Base-by-base conservation (phyloP, 2,797 vertebrate species). In the Pipistrellus pipistrellus region DNA sequence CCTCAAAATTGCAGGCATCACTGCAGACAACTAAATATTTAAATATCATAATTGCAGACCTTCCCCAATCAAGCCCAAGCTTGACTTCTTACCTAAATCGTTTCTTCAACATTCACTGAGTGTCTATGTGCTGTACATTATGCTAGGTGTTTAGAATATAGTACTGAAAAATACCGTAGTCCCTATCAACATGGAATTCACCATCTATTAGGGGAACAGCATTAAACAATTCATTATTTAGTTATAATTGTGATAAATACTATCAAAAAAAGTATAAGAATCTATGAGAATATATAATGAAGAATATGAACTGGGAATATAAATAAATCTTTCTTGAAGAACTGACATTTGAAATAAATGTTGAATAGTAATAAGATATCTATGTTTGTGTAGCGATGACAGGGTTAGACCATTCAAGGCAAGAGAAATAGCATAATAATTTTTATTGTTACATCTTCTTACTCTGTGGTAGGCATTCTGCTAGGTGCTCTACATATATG, bases 181-280 rank as follows among this genome's bases (percentile, higher is more conserved):
- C 84, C 30, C 6, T 25, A 35, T 30, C 46, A 85, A 55, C 2
- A 57, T 46, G 25, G 10, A 76, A 44, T 38, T 89, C 62, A 69
- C 30, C 80, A 87, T n/a, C 57, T 81, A 57, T n/a, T 27, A 72
- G 25, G 85, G 53, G 17, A 93, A 87, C 1, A 90, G 30, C n/a
- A 82, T 82, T 88, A 76, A 94, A 85, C 30, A 87, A 69, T 85
- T 91, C 62, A 93, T 64, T 76, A 62, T 23, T 93, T 73, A 93
- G 68, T 57, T 83, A 73, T 6, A 66, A 64, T 21, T 41, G 27
- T 71, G 69, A 21, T 83, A 88, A 96, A 73, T 78, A 21, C 27
- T 95, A 38, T 75, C 30, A 88, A 91, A 44, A 75, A 90, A 94
- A 89, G 41, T 41, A 44, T n/a, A 55, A 90, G 20, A 75, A 78